Base-by-base conservation (phyloP, 2,888 invertebrate genomes). In the Corbicula japonica region DNA sequence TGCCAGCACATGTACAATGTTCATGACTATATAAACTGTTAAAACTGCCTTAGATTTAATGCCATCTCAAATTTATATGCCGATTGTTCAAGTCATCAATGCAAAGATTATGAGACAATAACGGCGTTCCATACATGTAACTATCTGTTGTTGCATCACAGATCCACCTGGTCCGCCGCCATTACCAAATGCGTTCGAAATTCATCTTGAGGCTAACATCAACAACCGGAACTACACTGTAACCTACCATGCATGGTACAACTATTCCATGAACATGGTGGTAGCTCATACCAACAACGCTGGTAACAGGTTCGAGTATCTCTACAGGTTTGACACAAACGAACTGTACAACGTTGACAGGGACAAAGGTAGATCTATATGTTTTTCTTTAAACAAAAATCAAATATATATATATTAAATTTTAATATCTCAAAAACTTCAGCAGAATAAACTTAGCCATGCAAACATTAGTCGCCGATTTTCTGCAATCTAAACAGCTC, bases 151-250 rank as follows among this genome's bases (percentile, higher is more conserved):
- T n/a, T n/a, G n/a, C n/a, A n/a, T n/a, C 35, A 38, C 52, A 74
- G 46, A 38, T 38, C 65, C 50, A 1, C 52, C 65, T 5, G 34
- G 50, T 21, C 65, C 65, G 5, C 87, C 87, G 0, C 44, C 50
- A 26, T 41, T 86, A 3, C 78, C 87, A 10, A 52, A 63, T 28
- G 56, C 38, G 26, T 88, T 83, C 75, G 80, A 74, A 35, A 71
- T 82, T 0, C 81, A 80, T 6, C 65, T 84, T 0, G 87, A 88
- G 52, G 82, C 70, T 10, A 88, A 88, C 50, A 84, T 88, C n/a
- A 50, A 69, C n/a, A 82, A 88, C 73, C 63, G 83, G 34, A 78
- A 83, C 23, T 85, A 78, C 52, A 85, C 84, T 6, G 78, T 80
- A 5, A 83, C 85, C 52, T 83, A 71, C 32, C 77, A 80, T 18